Base-by-base conservation (phyloP, 2,888 invertebrate genomes). In the Dendrolimus pini region DNA sequence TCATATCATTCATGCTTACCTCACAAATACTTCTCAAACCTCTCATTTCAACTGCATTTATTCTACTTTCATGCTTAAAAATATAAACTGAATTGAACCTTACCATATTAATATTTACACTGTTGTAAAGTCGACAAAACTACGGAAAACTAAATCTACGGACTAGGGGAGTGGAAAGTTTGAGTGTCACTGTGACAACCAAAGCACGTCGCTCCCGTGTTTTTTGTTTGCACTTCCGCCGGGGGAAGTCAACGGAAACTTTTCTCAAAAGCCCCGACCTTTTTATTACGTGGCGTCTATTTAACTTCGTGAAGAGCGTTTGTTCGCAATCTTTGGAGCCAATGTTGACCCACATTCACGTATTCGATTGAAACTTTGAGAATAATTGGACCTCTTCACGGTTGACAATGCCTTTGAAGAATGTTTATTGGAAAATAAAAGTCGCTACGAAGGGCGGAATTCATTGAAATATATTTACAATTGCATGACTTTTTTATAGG, bases 191-290 rank as follows among this genome's bases (percentile, higher is more conserved):
- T 41, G 56, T 18, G 8, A 18, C 14, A 41, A 41, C 10, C 41
- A 52, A 56, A 52, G 56, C 56, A 56, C 56, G 56, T 56, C 47
- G 47, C 47, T 53, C 30, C 13, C 13, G 55, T 62, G 60, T 67
- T 60, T 65, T 63, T 62, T 63, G 66, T 62, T 69, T 66, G 62
- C 54, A 59, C 65, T 62, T 57, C 13, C 59, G 53, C 57, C 47
- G 47, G 47, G 1, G 47, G 47, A 30, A 47, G 47, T 47, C 47
- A 47, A 47, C 47, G 47, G 47, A 47, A 59, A 41, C 55, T 41
- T 53, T 55, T 58, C 59, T 63, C 61, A 61, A 56, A 54, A 56
- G 59, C 56, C 59, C 59, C 54, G 59, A 59, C 60, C 41, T 57
- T 54, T 54, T 55, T 57, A 62, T 58, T 59, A 64, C 61, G 57